These are phyloP conservation scores for Batillaria attramentaria DNA, from an alignment of 1,140 invertebrate species.

Conservation along the genomic window DNA sequence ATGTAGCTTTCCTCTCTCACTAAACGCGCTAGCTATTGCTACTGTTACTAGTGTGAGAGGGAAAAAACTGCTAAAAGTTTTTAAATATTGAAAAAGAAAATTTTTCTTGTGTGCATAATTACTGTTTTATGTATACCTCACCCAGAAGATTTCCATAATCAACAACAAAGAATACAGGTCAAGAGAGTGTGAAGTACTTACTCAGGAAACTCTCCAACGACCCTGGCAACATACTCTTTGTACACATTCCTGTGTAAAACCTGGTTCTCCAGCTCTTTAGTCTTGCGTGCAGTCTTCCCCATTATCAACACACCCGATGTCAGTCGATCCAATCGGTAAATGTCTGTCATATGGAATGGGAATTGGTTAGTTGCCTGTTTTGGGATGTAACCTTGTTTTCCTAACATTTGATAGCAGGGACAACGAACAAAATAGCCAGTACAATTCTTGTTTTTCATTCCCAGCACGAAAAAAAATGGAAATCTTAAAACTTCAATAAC, in stretches of 20 bases:
- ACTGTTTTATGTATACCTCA: not conserved
- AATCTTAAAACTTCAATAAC: too few relatives aligned
- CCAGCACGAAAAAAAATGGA: too few relatives aligned
- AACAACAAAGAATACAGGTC: not conserved
- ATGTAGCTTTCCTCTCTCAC: too few relatives aligned
- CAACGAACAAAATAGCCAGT: too few relatives aligned
- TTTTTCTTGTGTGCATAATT: not conserved
- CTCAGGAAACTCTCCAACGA: slow-evolving; percentile 97
- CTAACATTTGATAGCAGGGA: too few relatives aligned
- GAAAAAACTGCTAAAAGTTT: not conserved
- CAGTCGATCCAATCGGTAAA: slow-evolving; percentile 83
- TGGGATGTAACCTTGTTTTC: too few relatives aligned
- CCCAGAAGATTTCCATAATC: not conserved
- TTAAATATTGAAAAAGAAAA: not conserved
- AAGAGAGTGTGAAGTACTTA: slow-evolving; percentile 75
- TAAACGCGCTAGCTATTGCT: too few relatives aligned
- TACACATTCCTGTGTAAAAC: slow-evolving; percentile 91
- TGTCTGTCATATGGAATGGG: too few relatives aligned
- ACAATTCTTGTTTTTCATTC: too few relatives aligned
- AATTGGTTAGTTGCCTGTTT: too few relatives aligned
- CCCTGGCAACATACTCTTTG: slow-evolving; percentile 97
- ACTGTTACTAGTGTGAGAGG: too few relatives aligned
- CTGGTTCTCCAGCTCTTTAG: slow-evolving; percentile 74
- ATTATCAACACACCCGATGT: slow-evolving; percentile 96
- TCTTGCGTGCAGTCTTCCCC: slow-evolving; percentile 79